phyloP scores from a whole-genome alignment of 2,797 vertebrate genomes.

The Crenuchus spilurus region DNA sequence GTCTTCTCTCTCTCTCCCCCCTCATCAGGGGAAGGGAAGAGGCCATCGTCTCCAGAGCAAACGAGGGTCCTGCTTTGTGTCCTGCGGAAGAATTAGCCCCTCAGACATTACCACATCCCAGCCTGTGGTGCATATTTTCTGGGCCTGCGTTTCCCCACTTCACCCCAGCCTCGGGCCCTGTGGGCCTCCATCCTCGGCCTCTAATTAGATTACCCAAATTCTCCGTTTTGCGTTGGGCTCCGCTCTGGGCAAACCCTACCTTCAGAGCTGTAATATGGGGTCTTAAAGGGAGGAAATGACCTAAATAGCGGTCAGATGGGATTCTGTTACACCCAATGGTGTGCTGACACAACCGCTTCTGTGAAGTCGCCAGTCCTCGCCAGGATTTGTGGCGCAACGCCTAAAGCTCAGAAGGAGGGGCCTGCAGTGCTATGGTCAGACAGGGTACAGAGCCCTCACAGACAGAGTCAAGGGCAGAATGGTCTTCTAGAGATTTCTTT shows the following conservation, averaged over 20 bases:
- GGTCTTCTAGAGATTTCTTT: constrained; percentile 65
- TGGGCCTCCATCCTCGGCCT: constrained; percentile 76
- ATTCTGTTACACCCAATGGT: constrained; percentile 79
- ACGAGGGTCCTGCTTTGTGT: constrained; percentile 70
- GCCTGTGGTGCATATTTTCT: constrained; percentile 75
- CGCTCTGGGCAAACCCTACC: constrained; percentile 74
- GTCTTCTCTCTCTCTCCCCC: constrained; percentile 49
- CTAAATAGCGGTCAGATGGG: constrained; percentile 78
- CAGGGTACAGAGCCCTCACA: constrained; percentile 61
- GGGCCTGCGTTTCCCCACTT: constrained; percentile 72
- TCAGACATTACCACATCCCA: constrained; percentile 83
- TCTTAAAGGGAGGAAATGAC: constrained; percentile 79
- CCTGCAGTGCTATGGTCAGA: constrained; percentile 60
- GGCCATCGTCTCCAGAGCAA: constrained; percentile 63
- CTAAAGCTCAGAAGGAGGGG: constrained; percentile 59
- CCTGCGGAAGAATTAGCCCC: constrained; percentile 82
- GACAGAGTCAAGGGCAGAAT: constrained; percentile 68
- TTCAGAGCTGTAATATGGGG: constrained; percentile 74
- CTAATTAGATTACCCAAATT: constrained; percentile 81
- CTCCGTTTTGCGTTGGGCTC: constrained; percentile 71
- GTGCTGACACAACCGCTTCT: constrained; percentile 75
- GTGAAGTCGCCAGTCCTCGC: constrained; percentile 54
- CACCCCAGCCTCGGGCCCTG: constrained; percentile 66
- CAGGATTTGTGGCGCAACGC: constrained; percentile 67
- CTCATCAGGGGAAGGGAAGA: constrained; percentile 65